Evolutionary conservation across 2,113 vertebrate genomes (phyloP).

Genomic region (Baryphthengus martii): DNA sequence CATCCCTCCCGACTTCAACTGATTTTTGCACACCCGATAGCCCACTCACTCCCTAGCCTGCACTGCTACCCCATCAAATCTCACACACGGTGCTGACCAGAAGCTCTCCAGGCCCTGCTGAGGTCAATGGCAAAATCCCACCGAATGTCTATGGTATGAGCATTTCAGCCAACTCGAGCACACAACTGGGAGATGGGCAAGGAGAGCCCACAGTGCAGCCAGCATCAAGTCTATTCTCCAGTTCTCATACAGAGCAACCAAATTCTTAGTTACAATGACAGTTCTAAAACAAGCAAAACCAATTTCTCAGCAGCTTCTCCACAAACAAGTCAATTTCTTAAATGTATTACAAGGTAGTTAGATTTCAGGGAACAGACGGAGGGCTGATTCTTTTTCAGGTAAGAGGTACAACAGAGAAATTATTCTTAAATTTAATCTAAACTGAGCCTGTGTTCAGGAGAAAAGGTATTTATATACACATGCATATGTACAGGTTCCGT

Average conservation of each 20-base stretch:
- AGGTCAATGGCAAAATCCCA: not conserved
- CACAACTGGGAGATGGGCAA: not conserved
- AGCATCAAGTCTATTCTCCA: not conserved
- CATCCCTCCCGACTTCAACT: not conserved
- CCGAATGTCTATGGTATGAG: rapidly evolving
- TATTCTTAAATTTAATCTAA: not conserved
- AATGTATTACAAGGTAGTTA: not conserved
- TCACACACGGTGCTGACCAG: not conserved
- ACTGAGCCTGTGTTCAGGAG: not conserved
- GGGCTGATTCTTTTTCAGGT: not conserved
- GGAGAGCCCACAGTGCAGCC: not conserved
- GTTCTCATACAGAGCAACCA: not conserved
- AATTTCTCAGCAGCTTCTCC: not conserved
- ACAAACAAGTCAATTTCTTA: not conserved
- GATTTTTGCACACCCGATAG: not conserved
- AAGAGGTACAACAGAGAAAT: not conserved
- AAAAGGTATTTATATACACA: not conserved
- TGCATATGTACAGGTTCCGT: not conserved
- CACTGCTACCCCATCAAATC: not conserved
- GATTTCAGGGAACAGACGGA: not conserved
- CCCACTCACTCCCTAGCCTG: not conserved
- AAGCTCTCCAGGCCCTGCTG: not conserved
- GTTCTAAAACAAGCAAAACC: not conserved
- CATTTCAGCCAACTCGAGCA: not conserved
- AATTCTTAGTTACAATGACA: not conserved